Base-by-base conservation (phyloP, 2,888 invertebrate genomes). In the Mactromeris polynyma region DNA sequence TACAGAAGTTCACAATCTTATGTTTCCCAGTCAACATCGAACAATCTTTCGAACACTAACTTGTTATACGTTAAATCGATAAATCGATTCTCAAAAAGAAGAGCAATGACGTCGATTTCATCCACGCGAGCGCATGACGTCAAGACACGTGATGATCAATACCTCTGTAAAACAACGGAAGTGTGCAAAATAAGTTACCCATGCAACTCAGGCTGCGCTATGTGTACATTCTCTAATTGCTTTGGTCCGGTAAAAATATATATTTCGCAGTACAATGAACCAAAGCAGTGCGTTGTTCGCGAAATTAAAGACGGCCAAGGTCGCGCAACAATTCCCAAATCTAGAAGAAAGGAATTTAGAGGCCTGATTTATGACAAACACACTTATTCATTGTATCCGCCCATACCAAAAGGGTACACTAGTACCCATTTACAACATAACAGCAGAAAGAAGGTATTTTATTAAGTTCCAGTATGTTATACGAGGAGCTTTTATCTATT, bases 301-400 rank as follows among this genome's bases (percentile, higher is more conserved):
- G 91, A 92, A 42, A 90, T 92, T 46, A 36, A 85, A 38, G 92
- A 92, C n/a, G 92, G 90, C 6, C 85, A 90, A 80, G 92, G 92
- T 26, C 64, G 89, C n/a, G n/a, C 77, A 14, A 79, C 82, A 17
- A 91, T 92, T 21, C 92, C 91, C 1, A 78, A 80, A 33, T 81
- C 89, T 17, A 79, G 92, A 33, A 33, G 91, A 31, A 85, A 83
- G n/a, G 92, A 92, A 73, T 79, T 92, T n/a, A 86, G 90, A 26
- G 92, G 92, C 33, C 58, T 92, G 14, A 84, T 92, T 17, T 92
- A 92, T 51, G 89, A 92, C 85, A 88, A 90, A 51, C 91, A 92
- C 14, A 87, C 90, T 4, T 81, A 83, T 80, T 91, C 92, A 2
- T 69, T 92, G 26, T 87, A 90, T 33, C 92, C 92, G 33, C 89